Percentiles rank a stretch among this genome's conserved stretches.
Conservation (phyloP, 2,888 invertebrate species). For the Kryphioiulus occultus region DNA sequence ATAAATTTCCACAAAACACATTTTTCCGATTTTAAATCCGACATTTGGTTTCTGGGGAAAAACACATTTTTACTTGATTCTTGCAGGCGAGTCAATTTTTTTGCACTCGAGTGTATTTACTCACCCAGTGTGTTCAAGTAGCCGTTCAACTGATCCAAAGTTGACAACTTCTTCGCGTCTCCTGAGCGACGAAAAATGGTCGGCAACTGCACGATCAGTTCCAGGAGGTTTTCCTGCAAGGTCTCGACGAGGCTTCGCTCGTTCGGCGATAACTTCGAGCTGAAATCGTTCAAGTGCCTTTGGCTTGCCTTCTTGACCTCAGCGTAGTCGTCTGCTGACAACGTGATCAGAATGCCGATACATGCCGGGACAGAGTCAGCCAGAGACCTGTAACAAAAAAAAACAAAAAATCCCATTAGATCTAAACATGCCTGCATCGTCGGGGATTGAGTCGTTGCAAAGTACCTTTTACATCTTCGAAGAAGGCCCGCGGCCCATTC, state of each 20-base stretch:
- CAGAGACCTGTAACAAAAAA: conserved; percentile 44
- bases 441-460: not conserved
- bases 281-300: not conserved
- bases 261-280: not conserved
- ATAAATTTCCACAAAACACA: too few species aligned
- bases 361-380: not conserved
- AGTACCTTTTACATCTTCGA: conserved; percentile 32
- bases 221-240: conserved; percentile 42
- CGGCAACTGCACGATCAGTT: conserved; percentile 28
- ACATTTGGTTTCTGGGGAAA: too few species aligned
- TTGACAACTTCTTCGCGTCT: conserved; percentile 28
- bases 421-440: not conserved
- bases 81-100: too few species aligned
- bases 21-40: too few species aligned
- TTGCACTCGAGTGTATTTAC: too few species aligned
- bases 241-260: conserved; percentile 41
- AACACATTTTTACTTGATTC: too few species aligned
- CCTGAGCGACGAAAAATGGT: conserved; percentile 19
- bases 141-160: conserved; percentile 46
- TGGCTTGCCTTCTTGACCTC: not conserved
- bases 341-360: conserved; percentile 20
- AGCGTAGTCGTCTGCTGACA: conserved; percentile 45
- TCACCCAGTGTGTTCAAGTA: conserved; percentile 47
- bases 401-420: not conserved
- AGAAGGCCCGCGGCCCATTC: conserved; percentile 37